Conservation (phyloP, 2,888 invertebrate genomes). For the Keiferia lycopersicella region DNA sequence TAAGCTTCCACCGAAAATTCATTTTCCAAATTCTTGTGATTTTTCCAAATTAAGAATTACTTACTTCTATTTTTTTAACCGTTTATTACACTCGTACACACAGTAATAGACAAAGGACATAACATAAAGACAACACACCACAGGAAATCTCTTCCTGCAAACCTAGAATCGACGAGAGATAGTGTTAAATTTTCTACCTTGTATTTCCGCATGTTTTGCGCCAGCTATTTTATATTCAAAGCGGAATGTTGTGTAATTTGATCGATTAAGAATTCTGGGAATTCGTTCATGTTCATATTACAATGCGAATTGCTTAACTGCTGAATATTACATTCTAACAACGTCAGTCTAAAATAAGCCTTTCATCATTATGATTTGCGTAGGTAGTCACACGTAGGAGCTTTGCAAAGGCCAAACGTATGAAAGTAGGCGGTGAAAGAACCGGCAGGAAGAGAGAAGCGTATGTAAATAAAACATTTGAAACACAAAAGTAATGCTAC, state of each 20-base stretch:
- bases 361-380: background rate
- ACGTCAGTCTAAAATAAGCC: background rate
- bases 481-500: background rate
- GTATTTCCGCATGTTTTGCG: constrained; percentile 1
- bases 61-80: too few relatives aligned
- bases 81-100: too few relatives aligned
- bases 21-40: too few relatives aligned
- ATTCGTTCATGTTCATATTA: background rate
- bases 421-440: too few relatives aligned
- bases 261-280: constrained; percentile 6
- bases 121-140: too few relatives aligned
- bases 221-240: constrained; percentile 7
- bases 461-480: background rate
- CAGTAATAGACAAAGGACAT: too few relatives aligned
- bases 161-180: too few relatives aligned
- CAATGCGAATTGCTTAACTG: background rate
- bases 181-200: background rate
- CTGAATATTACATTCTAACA: background rate
- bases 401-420: background rate
- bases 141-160: too few relatives aligned
- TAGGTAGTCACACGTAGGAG: background rate
- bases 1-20: too few relatives aligned
- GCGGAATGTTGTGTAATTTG: constrained; percentile 16
- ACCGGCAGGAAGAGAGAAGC: too few relatives aligned
- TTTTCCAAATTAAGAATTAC: too few relatives aligned